Evolutionary conservation across 1,140 invertebrate species (phyloP), one percentile per base, ranked within the genome.

Genomic region (Rhagoletis zephyria): DNA sequence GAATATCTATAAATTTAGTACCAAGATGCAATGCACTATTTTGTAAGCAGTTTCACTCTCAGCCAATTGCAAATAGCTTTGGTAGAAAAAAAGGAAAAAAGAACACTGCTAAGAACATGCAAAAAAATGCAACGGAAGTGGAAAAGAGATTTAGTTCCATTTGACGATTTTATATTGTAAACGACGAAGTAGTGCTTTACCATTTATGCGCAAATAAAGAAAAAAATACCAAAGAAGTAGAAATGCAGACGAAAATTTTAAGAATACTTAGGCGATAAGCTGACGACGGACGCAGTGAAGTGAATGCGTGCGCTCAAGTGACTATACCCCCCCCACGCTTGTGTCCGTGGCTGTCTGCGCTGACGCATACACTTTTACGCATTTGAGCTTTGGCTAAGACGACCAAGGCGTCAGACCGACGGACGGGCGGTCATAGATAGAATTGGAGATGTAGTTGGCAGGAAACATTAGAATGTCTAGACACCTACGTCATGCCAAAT

Each of bases 401-500:
- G 74, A 56, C 48, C 45, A 48, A 48, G 10, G 70, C 51, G 48
- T 30, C 45, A 74, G 45, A 30, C 70, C 16, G 48, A 63, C 16
- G 10, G n/a, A 14, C 30, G 30, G 30, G 70, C 30, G 45, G 42
- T 51, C 40, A 48, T 14, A 86, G 63, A 42, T 59, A 60, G 85
- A 89, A 85, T 88, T 85, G 19, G 42, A 42, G 6, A 56, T 42
- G 56, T 61, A 65, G 45, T 89, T 89, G 88, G 89, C 87, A 91
- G 91, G 91, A 92, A 92, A 92, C 91, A 92, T 92, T 92, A 92
- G 90, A 89, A 90, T 89, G 91, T 92, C 91, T 92, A 92, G 91
- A 92, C 91, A 92, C 91, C 91, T 92, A 91, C 90, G 90, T 92
- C 91, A 92, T 91, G 91, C 90, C 48, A 56, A 81, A 81, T 81